Base-by-base conservation (phyloP, 30 jellyfish, hydroid and myxozoan genomes). In the Chrysaora quinquecirrha region DNA sequence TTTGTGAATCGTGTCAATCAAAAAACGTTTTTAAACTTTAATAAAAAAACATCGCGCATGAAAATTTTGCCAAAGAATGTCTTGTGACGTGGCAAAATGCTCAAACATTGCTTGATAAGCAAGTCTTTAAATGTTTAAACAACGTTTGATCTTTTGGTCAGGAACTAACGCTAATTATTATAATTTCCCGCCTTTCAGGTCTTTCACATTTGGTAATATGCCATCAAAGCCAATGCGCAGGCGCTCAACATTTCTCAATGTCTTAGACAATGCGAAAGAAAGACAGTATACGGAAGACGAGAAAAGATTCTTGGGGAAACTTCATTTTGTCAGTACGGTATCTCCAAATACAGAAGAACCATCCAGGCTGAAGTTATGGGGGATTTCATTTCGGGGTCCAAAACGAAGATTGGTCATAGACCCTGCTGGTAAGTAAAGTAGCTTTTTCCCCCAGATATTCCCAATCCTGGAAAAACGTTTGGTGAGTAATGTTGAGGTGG, bases 241-340 rank as follows among this genome's bases (percentile, higher is more conserved):
- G 47, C 78, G 92, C 29, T 82, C 92, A 0, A 82, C 85, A 16
- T 82, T 82, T 50, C 61, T 82, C 22, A 82, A 82, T 34, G 92
- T 82, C 11, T 75, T 82, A 1, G 92, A 82, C 71, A 69, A 52
- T 34, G 85, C 88, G 18, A 67, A 85, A 33, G 86, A 85, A 38
- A 74, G 96, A 18, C 82, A 75, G 32, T 85, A 85, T 64, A 85
- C 96, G 1, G 96, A 85, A 75, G 96, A 85, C 9, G 96, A 85
- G 30, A 85, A 85, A 52, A 46, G 85, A 2, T 85, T 85, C 80
- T 47, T 85, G 78, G 32, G 87, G 67, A 85, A 85, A 28, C 85
- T 85, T 22, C 96, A 85, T 75, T 75, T 85, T 35, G 92, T 82
- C 65, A 82, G 85, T 43, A 67, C 92, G 0, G 63, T 82, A 7